A percentile compares a stretch with the other conserved stretches of the same genome.
These are phyloP conservation scores for Drosophila melanogaster DNA, from an alignment of 1,140 invertebrate genomes.

Conservation along the genomic window DNA sequence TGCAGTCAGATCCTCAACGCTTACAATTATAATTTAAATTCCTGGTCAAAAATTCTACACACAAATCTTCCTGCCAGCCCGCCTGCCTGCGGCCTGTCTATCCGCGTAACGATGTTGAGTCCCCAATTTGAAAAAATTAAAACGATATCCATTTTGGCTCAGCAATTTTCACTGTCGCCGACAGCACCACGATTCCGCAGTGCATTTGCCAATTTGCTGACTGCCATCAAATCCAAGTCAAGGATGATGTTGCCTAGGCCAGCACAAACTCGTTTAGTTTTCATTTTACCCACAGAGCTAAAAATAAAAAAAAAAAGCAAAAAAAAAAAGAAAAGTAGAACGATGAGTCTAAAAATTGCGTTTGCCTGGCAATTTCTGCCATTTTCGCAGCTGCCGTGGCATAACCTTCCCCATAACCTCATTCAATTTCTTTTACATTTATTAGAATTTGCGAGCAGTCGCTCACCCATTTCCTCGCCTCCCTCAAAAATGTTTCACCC, in stretches of 20 bases:
- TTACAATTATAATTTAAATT: constrained; percentile 53
- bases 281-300: constrained; percentile 60
- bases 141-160: constrained; percentile 79
- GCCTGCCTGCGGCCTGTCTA: constrained; percentile 12
- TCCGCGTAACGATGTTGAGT: constrained; percentile 19
- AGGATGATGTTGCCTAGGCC: constrained; percentile 58
- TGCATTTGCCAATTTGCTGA: constrained; percentile 78
- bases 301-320: not conserved
- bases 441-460: constrained; percentile 76
- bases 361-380: constrained; percentile 70
- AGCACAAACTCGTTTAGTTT: constrained; percentile 79
- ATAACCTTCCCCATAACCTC: constrained; percentile 70
- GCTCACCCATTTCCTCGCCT: constrained; percentile 21
- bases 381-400: constrained; percentile 77
- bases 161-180: constrained; percentile 70
- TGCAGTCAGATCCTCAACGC: not conserved
- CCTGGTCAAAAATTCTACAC: constrained; percentile 34
- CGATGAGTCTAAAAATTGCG: constrained; percentile 63
- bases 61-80: constrained; percentile 11
- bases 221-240: constrained; percentile 56
- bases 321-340: not conserved
- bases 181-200: constrained; percentile 50
- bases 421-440: constrained; percentile 82
- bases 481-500: constrained; percentile 33
- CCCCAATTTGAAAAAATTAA: constrained; percentile 69